phyloP scores from a whole-genome alignment of 2,797 vertebrate species.

The Gouania willdenowi region DNA sequence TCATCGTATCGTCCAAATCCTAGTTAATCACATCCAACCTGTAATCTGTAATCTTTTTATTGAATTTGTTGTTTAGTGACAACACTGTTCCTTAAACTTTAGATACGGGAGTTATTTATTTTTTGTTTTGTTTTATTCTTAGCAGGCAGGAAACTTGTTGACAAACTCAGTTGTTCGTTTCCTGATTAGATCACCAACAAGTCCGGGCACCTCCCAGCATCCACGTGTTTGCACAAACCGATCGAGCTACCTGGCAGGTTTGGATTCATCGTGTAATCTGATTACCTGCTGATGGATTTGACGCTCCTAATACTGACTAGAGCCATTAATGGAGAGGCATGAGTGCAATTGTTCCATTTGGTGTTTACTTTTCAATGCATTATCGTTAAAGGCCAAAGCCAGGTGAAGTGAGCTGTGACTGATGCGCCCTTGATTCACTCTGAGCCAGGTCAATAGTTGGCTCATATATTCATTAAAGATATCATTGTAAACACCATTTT shows the following conservation, averaged over 20 bases:
- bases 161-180: background rate
- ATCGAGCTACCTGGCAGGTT: slow-evolving; percentile 34
- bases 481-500: slow-evolving; percentile 54
- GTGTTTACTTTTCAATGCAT: slow-evolving; percentile 24
- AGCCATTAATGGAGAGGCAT: slow-evolving; percentile 15
- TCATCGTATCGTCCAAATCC: too few relatives aligned
- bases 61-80: too few relatives aligned
- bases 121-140: background rate
- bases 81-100: too few relatives aligned
- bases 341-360: slow-evolving; percentile 1
- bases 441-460: slow-evolving; percentile 27
- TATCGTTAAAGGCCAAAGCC: slow-evolving; percentile 29
- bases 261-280: slow-evolving; percentile 45
- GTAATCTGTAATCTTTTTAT: too few relatives aligned
- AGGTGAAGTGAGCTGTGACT: slow-evolving; percentile 31
- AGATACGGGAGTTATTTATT: too few relatives aligned
- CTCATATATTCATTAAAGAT: slow-evolving; percentile 47
- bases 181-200: slow-evolving; percentile 14
- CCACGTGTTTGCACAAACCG: slow-evolving; percentile 48
- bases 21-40: too few relatives aligned
- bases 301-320: slow-evolving; percentile 13
- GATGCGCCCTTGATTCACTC: slow-evolving; percentile 40
- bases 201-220: slow-evolving; percentile 43
- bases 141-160: too few relatives aligned
- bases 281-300: slow-evolving; percentile 47